Base-by-base conservation (phyloP, 2,113 vertebrate genomes). In the Esox niger region DNA sequence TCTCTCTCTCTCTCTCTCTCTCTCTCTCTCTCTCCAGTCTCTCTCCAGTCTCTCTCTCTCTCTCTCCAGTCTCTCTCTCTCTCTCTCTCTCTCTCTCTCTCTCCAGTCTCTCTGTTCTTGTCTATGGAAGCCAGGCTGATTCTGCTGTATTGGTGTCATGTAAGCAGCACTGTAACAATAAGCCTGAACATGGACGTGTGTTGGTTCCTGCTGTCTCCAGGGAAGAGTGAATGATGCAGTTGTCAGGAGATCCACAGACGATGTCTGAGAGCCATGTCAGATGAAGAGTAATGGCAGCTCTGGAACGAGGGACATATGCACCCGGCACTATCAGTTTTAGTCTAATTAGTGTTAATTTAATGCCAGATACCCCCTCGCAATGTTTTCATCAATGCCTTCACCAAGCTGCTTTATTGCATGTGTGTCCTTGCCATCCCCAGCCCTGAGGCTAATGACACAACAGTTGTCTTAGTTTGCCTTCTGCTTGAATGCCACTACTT, bases 321-420 rank as follows among this genome's bases (percentile, higher is more conserved):
- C 46, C 61, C 17, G 17, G 46, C 57, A 21, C 43, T 63, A 70
- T 70, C 59, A 64, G 64, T 70, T 70, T 43, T 8, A 17, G 52
- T 54, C 32, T 70, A 70, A 70, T 70, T 70, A 63, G 23, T 56
- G 60, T 70, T 63, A 46, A 64, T 70, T 64, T 70, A 55, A 70
- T 57, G 68, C 68, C 68, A 56, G 26, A 54, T 70, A 7, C 23
- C 29, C 21, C 49, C 35, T 68, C n/a, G 1, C 15, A 21, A 38
- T 54, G 15, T 69, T 43, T 46, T 62, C 26, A 70, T 70, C 62
- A 43, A 64, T 23, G 30, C 25, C 49, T 11, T 8, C 21, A 23
- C 46, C 29, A 1, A 31, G 10, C 6, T 15, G 21, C 11, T 15
- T 56, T 25, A 21, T 21, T 20, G 54, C 11, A 43, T 43, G 38